Base-by-base conservation (phyloP, 2,797 vertebrate genomes). In the Anguilla anguilla region DNA sequence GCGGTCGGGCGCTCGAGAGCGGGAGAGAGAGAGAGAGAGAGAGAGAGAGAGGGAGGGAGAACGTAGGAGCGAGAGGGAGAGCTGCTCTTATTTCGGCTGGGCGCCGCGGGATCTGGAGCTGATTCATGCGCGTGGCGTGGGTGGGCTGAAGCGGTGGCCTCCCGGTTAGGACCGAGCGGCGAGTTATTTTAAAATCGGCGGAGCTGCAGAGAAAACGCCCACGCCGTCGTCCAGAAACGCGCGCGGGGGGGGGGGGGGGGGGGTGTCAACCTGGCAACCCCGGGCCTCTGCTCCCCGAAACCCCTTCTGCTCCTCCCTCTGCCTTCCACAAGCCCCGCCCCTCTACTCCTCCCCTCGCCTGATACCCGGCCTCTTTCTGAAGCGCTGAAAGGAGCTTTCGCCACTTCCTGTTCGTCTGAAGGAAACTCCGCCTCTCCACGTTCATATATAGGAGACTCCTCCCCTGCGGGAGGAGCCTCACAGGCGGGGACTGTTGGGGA, bases 221-320 rank as follows among this genome's bases (percentile, higher is more conserved):
- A 83, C 46, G 35, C 22, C 6, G 10, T 6, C 10, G 43, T 22
- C 43, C 9, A 46, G 10, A 13, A 9, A 55, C 28, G 10, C 93
- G 93, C 90, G 94, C 94, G 94, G 93, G 31, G 31, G 31, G 31
- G 31, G 31, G 31, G 31, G 31, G 35, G 0, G 0, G 0, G 31
- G 31, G 31, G 31, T 31, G 13, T 92, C 91, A 86, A 89, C 91
- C 10, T 74, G 10, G 17, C 43, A 22, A 94, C 57, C 87, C 94
- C 90, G 1, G 0, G 94, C 92, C 89, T 95, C 91, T 91, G 93
- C 88, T 85, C 92, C 84, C 83, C 94, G 94, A 2, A 2, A 51
- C 49, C 49, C 49, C 9, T 51, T 9, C 49, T 51, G 49, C 49
- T 51, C 49, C 49, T 51, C 1, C 25, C 49, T 85, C 25, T 0